Conservation (phyloP, 2,888 invertebrate species). For the Caenorhabditis wallacei region DNA sequence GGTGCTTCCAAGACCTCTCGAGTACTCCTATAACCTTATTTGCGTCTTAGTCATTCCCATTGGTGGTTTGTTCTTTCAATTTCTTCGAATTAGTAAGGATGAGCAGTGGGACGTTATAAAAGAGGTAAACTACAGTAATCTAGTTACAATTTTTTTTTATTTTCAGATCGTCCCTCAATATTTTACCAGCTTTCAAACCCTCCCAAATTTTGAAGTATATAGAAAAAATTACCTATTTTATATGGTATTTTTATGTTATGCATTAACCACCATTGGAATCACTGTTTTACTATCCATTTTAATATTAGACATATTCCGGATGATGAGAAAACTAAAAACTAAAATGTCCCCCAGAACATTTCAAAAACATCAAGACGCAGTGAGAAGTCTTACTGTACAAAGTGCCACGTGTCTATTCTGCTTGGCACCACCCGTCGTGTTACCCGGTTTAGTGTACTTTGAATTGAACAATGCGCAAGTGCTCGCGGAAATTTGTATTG, state of each 20-base stretch:
- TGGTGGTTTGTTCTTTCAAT: neutral
- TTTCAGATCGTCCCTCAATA: constrained; percentile 1
- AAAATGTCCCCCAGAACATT: neutral
- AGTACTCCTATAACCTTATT: neutral
- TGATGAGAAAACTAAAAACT: constrained; percentile 20
- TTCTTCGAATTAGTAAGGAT: neutral
- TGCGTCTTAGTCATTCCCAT: neutral
- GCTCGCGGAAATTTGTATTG: constrained; percentile 2
- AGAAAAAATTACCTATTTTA: no score
- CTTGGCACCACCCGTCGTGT: neutral
- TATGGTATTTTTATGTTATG: no score
- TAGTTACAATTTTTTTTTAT: neutral
- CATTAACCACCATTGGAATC: no score
- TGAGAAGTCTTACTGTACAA: constrained; percentile 2
- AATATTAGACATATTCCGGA: constrained; percentile 6
- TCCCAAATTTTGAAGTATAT: neutral
- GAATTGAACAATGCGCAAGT: constrained; percentile 1
- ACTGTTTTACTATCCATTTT: neutral
- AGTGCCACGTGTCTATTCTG: neutral
- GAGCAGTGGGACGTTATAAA: neutral
- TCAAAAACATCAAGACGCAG: neutral
- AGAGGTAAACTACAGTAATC: neutral
- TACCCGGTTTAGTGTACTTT: neutral
- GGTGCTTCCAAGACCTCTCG: neutral
- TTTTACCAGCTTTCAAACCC: neutral